Conservation (phyloP, 2,113 vertebrate genomes). For the Pelodiscus sinensis region DNA sequence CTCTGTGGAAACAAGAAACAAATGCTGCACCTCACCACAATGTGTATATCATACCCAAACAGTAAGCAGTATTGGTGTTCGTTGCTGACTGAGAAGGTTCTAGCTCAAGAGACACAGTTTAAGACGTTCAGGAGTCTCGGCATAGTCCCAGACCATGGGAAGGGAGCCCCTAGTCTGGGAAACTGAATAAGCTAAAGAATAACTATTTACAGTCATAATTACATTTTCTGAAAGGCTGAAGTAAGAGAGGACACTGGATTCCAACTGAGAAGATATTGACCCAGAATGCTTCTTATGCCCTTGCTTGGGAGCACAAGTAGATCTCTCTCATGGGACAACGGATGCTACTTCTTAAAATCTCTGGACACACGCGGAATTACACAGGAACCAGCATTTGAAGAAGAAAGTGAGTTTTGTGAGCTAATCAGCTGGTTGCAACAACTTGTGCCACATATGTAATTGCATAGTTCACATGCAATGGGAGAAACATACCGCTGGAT, state of each 20-base stretch:
- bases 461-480: background rate
- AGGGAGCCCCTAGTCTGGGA: background rate
- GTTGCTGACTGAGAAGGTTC: background rate
- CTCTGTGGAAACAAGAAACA: too few relatives aligned
- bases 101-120: background rate
- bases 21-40: too few relatives aligned
- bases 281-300: background rate
- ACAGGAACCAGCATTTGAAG: background rate
- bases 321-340: background rate
- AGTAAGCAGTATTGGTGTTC: background rate
- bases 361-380: background rate
- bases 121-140: background rate
- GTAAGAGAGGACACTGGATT: background rate
- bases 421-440: background rate
- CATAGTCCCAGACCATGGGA: background rate
- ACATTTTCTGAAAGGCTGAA: background rate
- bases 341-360: background rate
- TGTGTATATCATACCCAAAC: background rate
- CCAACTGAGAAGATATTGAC: background rate
- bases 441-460: background rate
- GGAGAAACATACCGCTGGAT: background rate
- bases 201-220: background rate
- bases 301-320: background rate
- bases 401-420: background rate
- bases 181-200: background rate